Percentiles rank a stretch among this genome's conserved stretches.
These are phyloP conservation scores for Benthosema pterotum DNA, from an alignment of 2,797 vertebrate species.

Conservation along the genomic window DNA sequence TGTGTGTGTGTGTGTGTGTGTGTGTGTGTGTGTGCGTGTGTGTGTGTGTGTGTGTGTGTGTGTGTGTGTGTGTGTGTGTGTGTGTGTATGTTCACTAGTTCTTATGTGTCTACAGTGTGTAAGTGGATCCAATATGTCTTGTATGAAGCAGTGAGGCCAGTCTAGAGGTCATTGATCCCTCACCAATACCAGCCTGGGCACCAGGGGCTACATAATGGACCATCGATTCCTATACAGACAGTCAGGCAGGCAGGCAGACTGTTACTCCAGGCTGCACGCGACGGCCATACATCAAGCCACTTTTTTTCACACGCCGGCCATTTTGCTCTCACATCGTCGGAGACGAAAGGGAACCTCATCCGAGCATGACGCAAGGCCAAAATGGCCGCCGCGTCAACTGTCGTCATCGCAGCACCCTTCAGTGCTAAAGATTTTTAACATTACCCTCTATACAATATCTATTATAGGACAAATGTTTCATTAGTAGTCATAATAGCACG, in stretches of 20 bases:
- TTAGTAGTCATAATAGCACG: too few relatives aligned
- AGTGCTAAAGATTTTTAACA: too few relatives aligned
- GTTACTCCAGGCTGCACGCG: too few relatives aligned
- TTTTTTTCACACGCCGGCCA: too few relatives aligned
- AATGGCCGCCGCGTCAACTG: too few relatives aligned
- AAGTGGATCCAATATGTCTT: constrained; percentile 47
- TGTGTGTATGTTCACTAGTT: constrained; percentile 21
- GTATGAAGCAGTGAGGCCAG: constrained; percentile 59
- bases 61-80: constrained; percentile 13
- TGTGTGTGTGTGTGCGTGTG: not conserved
- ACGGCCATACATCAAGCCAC: too few relatives aligned
- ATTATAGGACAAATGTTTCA: too few relatives aligned
- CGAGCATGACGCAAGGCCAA: too few relatives aligned
- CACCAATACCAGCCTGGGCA: constrained; percentile 45
- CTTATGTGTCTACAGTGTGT: constrained; percentile 15
- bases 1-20: not conserved
- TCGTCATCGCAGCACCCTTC: too few relatives aligned
- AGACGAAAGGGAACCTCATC: too few relatives aligned
- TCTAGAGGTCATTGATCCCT: constrained; percentile 59
- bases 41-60: not conserved
- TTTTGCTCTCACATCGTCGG: too few relatives aligned
- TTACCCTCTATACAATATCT: too few relatives aligned
- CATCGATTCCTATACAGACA: constrained; percentile 8
- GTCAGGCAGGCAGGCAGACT: not conserved
- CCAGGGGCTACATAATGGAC: constrained; percentile 45